phyloP scores from a whole-genome alignment of 1,140 invertebrate genomes.

The Solen grandis region DNA sequence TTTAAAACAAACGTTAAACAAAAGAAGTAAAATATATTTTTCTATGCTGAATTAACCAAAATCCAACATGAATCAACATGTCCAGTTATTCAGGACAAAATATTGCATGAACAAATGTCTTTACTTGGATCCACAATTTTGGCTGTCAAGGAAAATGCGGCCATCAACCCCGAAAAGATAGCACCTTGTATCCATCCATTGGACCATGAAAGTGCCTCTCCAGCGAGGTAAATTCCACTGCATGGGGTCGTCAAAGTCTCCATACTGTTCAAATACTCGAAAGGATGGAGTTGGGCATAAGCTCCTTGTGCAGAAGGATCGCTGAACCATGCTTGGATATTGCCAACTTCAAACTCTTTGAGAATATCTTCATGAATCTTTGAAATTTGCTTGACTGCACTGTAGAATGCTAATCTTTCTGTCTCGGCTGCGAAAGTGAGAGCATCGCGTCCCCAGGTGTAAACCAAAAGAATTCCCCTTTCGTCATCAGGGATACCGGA shows the following conservation, averaged over 20 bases:
- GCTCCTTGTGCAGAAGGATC: constrained; percentile 52
- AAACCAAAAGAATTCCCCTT: constrained; percentile 46
- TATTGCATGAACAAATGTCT: too few relatives aligned
- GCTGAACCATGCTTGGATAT: constrained; percentile 54
- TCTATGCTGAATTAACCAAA: too few relatives aligned
- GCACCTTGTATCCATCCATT: too few relatives aligned
- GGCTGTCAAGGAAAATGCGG: too few relatives aligned
- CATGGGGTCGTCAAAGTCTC: constrained; percentile 6
- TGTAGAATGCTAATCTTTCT: constrained; percentile 41
- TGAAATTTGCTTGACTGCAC: constrained; percentile 49
- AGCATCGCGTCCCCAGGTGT: constrained; percentile 53
- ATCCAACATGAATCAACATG: too few relatives aligned
- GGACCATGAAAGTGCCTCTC: too few relatives aligned
- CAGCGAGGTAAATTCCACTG: too few relatives aligned
- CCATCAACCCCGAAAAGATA: too few relatives aligned
- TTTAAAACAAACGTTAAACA: too few relatives aligned
- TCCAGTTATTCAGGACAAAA: too few relatives aligned
- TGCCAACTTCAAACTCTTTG: constrained; percentile 55
- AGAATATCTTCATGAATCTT: constrained; percentile 58
- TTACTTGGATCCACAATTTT: too few relatives aligned
- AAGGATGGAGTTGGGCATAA: constrained; percentile 36
- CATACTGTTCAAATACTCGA: constrained; percentile 14
- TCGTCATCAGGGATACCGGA: constrained; percentile 20
- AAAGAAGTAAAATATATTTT: too few relatives aligned
- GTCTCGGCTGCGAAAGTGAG: constrained; percentile 42